Percentiles rank a stretch among this genome's conserved stretches.
These are phyloP conservation scores for Drosophila subobscura DNA, from an alignment of 1,140 invertebrate genomes.

Conservation along the genomic window DNA sequence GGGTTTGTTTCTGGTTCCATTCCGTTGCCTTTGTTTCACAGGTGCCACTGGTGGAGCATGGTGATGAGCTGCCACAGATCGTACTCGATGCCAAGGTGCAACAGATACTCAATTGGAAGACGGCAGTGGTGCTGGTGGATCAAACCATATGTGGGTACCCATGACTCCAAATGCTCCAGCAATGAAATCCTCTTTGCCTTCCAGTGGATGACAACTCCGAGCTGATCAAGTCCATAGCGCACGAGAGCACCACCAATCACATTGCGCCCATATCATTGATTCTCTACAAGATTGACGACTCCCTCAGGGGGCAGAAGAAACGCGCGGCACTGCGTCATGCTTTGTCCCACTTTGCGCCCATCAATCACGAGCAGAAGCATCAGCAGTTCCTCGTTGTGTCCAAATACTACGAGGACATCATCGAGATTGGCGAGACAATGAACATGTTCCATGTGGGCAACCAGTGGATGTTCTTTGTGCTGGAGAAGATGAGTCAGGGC, in stretches of 20 bases:
- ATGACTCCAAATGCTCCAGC: no score
- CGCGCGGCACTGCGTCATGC: slow-evolving; percentile 50
- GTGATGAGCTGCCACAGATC: slow-evolving; percentile 90
- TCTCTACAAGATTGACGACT: slow-evolving; percentile 75
- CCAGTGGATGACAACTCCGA: slow-evolving; percentile 65
- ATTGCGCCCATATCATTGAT: slow-evolving; percentile 73
- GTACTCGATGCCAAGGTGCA: slow-evolving; percentile 88
- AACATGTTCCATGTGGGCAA: slow-evolving; percentile 88
- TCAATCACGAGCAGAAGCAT: slow-evolving; percentile 41
- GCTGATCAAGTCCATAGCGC: slow-evolving; percentile 68
- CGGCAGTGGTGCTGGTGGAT: slow-evolving; percentile 88
- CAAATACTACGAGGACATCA: slow-evolving; percentile 85
- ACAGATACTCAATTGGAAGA: slow-evolving; percentile 88
- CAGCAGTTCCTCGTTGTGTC: slow-evolving; percentile 83
- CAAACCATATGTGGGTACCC: slow-evolving; percentile 87
- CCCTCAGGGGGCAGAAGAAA: slow-evolving; percentile 63
- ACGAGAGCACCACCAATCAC: slow-evolving; percentile 73
- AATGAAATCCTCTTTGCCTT: no score
- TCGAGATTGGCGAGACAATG: slow-evolving; percentile 87
- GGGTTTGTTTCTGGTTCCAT: background rate
- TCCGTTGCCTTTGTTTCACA: slow-evolving; percentile 1
- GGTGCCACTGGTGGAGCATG: slow-evolving; percentile 86
- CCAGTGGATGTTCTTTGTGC: slow-evolving; percentile 92
- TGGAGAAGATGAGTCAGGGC: slow-evolving; percentile 85
- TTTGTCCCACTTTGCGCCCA: slow-evolving; percentile 55